Base-by-base conservation (phyloP, 2,113 vertebrate species). In the Hippopotamus amphibius region DNA sequence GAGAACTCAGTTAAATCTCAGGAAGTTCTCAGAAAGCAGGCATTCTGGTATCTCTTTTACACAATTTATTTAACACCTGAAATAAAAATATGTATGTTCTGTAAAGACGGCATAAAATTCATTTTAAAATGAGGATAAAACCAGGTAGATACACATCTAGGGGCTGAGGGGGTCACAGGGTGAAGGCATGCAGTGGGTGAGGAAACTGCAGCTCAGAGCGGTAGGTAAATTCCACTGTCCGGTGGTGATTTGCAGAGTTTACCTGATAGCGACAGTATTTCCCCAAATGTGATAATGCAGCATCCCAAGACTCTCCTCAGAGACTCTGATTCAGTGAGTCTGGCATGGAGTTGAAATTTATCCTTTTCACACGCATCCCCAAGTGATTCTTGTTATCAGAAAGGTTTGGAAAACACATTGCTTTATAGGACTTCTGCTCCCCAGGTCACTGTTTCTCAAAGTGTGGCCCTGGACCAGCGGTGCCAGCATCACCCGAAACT, bases 1-100 rank as follows among this genome's bases (percentile, higher is more conserved):
- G 28, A 28, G 8, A 85, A 50, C 6, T 43, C 57, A 30, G 15
- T 7, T 63, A 55, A 92, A 69, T 7, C 24, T 71, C 28, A 61
- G 41, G n/a, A 90, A 50, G 59, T 83, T 95, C 81, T 96, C 74
- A 77, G 30, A 95, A 94, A 57, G 26, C 13, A 72, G 76, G 26
- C 5, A 33, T 69, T 69, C n/a, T 61, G 8, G 11, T 80, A 17
- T 57, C 48, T 81, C 30, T 69, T 80, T 71, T 65, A 37, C 1
- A 93, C 15, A 80, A 87, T 37, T 15, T 68, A 63, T 43, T 89
- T 57, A 77, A 9, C 16, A n/a, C 24, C 26, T 77, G 17, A 74
- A 93, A 87, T 19, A 37, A 57, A 80, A 72, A 61, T 79, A 41
- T 71, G 74, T 48, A 53, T 69, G 50, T 59, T 92, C 66, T n/a